These are phyloP conservation scores for Tetranychus cinnabarinus DNA, from an alignment of 1,140 invertebrate species.

Conservation along the genomic window DNA sequence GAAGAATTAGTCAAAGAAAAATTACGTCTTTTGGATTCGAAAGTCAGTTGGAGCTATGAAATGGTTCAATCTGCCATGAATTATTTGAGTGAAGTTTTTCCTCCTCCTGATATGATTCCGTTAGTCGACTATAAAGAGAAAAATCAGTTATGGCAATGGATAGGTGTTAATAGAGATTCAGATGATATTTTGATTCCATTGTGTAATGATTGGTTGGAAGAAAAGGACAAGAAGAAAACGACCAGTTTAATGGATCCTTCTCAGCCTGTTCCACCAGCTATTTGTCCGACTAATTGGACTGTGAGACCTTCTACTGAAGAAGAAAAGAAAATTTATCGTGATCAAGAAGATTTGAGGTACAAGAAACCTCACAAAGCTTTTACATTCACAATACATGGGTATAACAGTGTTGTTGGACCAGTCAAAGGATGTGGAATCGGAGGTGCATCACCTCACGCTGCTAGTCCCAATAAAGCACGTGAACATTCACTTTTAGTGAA, in stretches of 20 bases:
- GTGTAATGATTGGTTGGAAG: slow-evolving; percentile 47
- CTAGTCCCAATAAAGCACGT: slow-evolving; percentile 32
- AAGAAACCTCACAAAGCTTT: slow-evolving; percentile 61
- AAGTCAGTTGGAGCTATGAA: slow-evolving; percentile 1
- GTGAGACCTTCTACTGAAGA: slow-evolving; percentile 47
- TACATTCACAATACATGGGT: slow-evolving; percentile 57
- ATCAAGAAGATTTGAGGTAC: slow-evolving; percentile 47
- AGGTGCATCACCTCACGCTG: slow-evolving; percentile 18
- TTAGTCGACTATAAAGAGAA: slow-evolving; percentile 52
- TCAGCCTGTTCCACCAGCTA: slow-evolving; percentile 21
- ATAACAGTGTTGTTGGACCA: slow-evolving; percentile 64
- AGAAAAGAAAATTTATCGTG: slow-evolving; percentile 50
- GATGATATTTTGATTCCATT: slow-evolving; percentile 48
- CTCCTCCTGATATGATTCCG: slow-evolving; percentile 2
- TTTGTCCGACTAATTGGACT: slow-evolving; percentile 44
- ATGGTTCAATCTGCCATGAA: slow-evolving; percentile 5
- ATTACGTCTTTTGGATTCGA: neutral
- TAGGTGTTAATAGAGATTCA: slow-evolving; percentile 66
- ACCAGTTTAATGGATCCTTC: slow-evolving; percentile 16
- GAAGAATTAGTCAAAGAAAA: slow-evolving; percentile 7
- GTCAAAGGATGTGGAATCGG: slow-evolving; percentile 56
- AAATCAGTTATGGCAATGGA: slow-evolving; percentile 60
- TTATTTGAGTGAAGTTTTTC: slow-evolving; percentile 3
- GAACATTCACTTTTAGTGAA: slow-evolving; percentile 58
- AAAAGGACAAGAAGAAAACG: slow-evolving; percentile 22